Evolutionary conservation across 1,140 invertebrate species (phyloP).

Genomic region (Papilio xuthus): DNA sequence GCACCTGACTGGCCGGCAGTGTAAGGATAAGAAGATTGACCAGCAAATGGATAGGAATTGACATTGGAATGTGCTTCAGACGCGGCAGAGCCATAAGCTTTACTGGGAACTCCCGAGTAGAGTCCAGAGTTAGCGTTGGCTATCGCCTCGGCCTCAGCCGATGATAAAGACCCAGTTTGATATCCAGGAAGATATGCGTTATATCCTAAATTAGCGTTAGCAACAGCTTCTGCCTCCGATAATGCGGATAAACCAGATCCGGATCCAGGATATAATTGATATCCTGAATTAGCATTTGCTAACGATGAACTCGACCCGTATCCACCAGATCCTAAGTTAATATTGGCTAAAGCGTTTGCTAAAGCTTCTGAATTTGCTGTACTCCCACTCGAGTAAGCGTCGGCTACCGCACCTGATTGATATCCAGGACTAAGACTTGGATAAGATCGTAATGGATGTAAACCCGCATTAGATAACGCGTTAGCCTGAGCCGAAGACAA

Average conservation of each 20-base stretch:
- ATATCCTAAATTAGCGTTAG: slow-evolving; percentile 23
- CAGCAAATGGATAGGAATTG: slow-evolving; percentile 19
- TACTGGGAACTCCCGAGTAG: background rate
- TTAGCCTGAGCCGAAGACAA: slow-evolving; percentile 17
- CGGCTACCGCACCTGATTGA: slow-evolving; percentile 36
- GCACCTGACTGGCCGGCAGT: background rate
- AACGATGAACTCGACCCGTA: slow-evolving; percentile 19
- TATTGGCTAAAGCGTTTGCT: slow-evolving; percentile 23
- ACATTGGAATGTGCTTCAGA: slow-evolving; percentile 21
- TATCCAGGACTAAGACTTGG: background rate
- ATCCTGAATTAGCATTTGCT: slow-evolving; percentile 27
- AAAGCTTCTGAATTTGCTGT: background rate
- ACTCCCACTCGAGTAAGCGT: slow-evolving; percentile 31
- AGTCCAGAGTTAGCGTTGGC: slow-evolving; percentile 21
- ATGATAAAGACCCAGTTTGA: background rate
- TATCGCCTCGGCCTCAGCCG: slow-evolving; percentile 4
- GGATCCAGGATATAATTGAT: slow-evolving; percentile 40
- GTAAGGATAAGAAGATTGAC: background rate
- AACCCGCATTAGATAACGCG: slow-evolving; percentile 38
- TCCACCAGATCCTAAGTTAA: slow-evolving; percentile 22
- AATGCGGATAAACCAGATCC: slow-evolving; percentile 15
- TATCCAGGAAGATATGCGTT: slow-evolving; percentile 39
- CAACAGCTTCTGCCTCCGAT: slow-evolving; percentile 30
- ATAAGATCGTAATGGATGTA: slow-evolving; percentile 30
- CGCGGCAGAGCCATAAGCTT: slow-evolving; percentile 21